Evolutionary conservation across 1,140 invertebrate genomes (phyloP), one percentile per base, ranked within the genome.

Genomic region (Eumeta japonica): DNA sequence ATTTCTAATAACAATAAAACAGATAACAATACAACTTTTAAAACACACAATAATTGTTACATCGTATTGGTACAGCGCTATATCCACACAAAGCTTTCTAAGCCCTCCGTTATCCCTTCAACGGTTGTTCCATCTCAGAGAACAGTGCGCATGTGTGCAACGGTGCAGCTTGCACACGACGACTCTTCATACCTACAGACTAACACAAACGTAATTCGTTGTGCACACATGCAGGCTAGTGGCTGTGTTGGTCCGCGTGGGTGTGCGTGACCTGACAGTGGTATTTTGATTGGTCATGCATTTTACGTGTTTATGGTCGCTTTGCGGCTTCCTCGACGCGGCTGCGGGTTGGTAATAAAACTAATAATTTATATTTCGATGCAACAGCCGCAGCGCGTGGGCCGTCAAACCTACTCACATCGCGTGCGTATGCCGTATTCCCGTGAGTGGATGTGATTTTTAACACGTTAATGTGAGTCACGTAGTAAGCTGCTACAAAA

Each of bases 271-370:
- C 50, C 58, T 51, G 59, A 54, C 66, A 63, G 64, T 72, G 66
- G 66, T 74, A 74, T 74, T 74, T 74, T 74, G 70, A 74, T 74
- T 74, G 70, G 70, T 74, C 70, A 74, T 74, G 70, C 70, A 71
- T 74, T 74, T 74, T 67, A 70, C 66, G 63, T 67, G 66, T 74
- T 72, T 71, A 74, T 59, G 51, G 57, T 41, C 52, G 41, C 31
- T 33, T 32, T 45, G 44, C 46, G 57, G 55, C 52, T 55, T 56
- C 56, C 57, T 54, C 56, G 5, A 24, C 20, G 20, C 20, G 20
- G n/a, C 45, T 60, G 63, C 58, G 57, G 60, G 48, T 52, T 43
- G 48, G 55, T 54, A 52, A 61, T 71, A 66, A 74, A 67, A 48
- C 56, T 37, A 39, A 54, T 71, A 71, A 71, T 70, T 71, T 74